Evolutionary conservation across 2,888 invertebrate species (phyloP).

Genomic region (Lepidonotus clava): DNA sequence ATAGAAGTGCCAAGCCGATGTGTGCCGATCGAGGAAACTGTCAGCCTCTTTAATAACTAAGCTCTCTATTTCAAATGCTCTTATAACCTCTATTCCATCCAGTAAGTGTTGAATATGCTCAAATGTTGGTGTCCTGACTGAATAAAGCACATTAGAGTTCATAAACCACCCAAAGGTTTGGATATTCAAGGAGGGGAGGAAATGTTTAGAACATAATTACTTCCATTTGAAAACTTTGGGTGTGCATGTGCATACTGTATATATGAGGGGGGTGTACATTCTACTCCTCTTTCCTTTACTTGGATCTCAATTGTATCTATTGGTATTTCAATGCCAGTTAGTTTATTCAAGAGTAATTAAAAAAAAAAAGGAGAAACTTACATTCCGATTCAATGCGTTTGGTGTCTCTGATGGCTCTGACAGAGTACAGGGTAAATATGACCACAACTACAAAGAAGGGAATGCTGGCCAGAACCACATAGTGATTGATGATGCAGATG

Average conservation of each 20-base stretch:
- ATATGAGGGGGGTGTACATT: no score
- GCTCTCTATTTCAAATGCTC: slow-evolving; percentile 21
- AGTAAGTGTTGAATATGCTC: slow-evolving; percentile 21
- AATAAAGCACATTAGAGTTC: not conserved
- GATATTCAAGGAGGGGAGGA: no score
- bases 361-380: not conserved
- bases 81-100: not conserved
- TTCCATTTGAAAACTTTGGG: no score
- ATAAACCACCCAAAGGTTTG: not conserved
- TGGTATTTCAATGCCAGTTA: no score
- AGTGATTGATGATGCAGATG: slow-evolving; percentile 21
- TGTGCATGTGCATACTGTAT: no score
- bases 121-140: slow-evolving; percentile 30
- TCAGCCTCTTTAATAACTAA: slow-evolving; percentile 19
- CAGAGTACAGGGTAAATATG: not conserved
- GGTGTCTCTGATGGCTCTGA: slow-evolving; percentile 27
- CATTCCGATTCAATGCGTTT: slow-evolving; percentile 32
- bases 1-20: slow-evolving; percentile 12
- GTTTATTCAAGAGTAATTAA: not conserved
- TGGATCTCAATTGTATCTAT: no score
- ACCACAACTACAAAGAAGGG: not conserved
- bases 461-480: slow-evolving; percentile 24
- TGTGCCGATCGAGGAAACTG: not conserved
- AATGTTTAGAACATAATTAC: no score
- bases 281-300: no score